phyloP scores from a whole-genome alignment of 2,797 vertebrate genomes.

The Knipowitschia caucasica region DNA sequence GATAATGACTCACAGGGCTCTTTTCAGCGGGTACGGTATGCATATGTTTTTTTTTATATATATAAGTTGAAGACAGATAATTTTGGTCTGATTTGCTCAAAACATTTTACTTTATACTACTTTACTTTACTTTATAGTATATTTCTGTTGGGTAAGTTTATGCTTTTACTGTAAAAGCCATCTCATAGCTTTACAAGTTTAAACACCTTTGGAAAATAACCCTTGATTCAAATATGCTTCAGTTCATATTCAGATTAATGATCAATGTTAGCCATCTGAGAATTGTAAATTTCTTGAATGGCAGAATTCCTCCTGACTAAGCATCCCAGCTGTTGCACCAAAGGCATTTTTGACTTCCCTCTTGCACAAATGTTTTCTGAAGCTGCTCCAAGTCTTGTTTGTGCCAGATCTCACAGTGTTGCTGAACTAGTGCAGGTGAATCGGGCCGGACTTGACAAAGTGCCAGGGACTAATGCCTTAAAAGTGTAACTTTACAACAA shows the following conservation, averaged over 20 bases:
- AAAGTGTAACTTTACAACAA: constrained; percentile 8
- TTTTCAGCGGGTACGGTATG: too few relatives aligned
- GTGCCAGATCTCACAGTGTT: constrained; percentile 4
- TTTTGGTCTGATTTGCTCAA: too few relatives aligned
- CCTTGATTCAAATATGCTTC: constrained; percentile 3
- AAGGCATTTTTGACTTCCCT: constrained; percentile 2
- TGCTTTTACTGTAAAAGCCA: background rate
- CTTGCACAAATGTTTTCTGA: constrained; percentile 6
- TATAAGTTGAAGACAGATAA: too few relatives aligned
- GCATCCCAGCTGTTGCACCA: constrained; percentile 7
- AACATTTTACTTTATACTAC: too few relatives aligned
- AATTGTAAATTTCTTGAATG: constrained; percentile 8
- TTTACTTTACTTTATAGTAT: too few relatives aligned
- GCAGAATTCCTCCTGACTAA: constrained; percentile 6
- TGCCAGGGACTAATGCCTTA: constrained; percentile 1
- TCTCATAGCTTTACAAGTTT: background rate
- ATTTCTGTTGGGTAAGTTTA: too few relatives aligned
- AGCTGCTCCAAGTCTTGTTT: constrained; percentile 5
- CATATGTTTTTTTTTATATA: too few relatives aligned
- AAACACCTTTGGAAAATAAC: constrained; percentile 1
- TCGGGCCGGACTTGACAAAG: constrained; percentile 2
- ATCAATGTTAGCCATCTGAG: constrained; percentile 1
- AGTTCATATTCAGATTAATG: constrained; percentile 5
- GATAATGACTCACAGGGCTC: too few relatives aligned
- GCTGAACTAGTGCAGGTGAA: constrained; percentile 8